Conservation (phyloP, 2,797 vertebrate species). For the Labeo calbasu region DNA sequence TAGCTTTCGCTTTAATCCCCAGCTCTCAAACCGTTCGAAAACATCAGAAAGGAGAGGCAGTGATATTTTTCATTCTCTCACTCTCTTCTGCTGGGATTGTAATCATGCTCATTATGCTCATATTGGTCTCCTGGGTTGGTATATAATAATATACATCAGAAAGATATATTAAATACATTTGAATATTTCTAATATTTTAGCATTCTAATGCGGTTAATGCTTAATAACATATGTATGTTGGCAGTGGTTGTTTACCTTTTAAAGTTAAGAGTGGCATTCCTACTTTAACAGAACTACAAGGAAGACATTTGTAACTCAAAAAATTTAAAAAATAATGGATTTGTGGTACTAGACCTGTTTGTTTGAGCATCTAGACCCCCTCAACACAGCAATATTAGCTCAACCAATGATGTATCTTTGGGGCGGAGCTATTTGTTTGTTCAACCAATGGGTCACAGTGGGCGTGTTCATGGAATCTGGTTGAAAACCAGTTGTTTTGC, state of each 20-base stretch:
- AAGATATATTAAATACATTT: conserved; percentile 10
- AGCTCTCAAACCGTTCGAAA: conserved; percentile 5
- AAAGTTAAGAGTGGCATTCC: not conserved
- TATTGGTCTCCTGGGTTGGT: conserved; percentile 52
- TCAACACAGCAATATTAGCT: not conserved
- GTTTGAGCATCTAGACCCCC: not conserved
- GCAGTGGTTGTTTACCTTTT: not conserved
- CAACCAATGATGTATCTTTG: not conserved
- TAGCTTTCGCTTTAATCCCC: conserved; percentile 8
- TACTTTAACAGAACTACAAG: not conserved
- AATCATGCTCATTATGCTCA: conserved; percentile 58
- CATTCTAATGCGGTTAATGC: not conserved
- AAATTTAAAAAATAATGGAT: not conserved
- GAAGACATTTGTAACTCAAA: not conserved
- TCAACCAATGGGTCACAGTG: not conserved
- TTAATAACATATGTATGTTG: not conserved
- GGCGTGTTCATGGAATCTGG: not conserved
- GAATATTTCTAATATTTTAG: not conserved
- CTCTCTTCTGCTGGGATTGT: conserved; percentile 48
- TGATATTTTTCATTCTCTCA: not conserved
- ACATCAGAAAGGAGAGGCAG: conserved; percentile 29
- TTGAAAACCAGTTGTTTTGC: not conserved
- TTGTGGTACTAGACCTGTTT: not conserved
- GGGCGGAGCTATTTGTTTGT: not conserved
- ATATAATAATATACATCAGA: conserved; percentile 51